phyloP scores from a whole-genome alignment of 2,888 invertebrate genomes.

The Endomychus coccineus region DNA sequence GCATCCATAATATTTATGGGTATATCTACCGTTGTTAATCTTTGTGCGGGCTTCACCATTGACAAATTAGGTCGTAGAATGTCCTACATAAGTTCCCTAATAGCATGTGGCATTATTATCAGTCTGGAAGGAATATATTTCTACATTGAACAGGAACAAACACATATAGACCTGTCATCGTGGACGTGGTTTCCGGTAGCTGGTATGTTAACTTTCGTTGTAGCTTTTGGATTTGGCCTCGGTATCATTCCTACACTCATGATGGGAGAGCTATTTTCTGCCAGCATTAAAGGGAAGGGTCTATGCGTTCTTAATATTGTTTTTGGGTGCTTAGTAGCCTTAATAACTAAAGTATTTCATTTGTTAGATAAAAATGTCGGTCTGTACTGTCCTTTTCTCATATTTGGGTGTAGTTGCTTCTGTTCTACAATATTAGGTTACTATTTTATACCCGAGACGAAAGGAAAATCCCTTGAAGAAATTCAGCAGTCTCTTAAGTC shows the following conservation, averaged over 20 bases:
- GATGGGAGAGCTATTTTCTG: constrained; percentile 29
- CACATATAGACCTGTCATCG: constrained; percentile 18
- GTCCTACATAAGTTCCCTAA: constrained; percentile 25
- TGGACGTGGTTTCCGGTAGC: constrained; percentile 27
- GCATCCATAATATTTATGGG: constrained; percentile 16
- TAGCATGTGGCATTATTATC: constrained; percentile 17
- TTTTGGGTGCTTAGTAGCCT: constrained; percentile 28
- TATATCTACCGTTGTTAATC: constrained; percentile 19
- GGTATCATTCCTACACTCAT: constrained; percentile 26
- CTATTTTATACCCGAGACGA: constrained; percentile 34
- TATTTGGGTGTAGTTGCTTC: constrained; percentile 26
- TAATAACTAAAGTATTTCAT: constrained; percentile 34
- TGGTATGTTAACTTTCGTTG: constrained; percentile 24
- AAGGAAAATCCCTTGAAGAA: constrained; percentile 35
- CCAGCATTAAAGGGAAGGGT: constrained; percentile 34
- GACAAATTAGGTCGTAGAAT: constrained; percentile 29
- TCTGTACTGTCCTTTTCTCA: constrained; percentile 30
- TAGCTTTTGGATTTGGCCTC: constrained; percentile 26
- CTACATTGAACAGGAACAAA: constrained; percentile 27
- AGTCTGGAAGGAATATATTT: constrained; percentile 27
- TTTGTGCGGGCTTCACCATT: constrained; percentile 23
- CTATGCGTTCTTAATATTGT: constrained; percentile 29
- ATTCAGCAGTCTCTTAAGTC: no score
- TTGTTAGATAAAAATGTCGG: constrained; percentile 29
- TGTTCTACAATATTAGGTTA: constrained; percentile 26